phyloP scores from a whole-genome alignment of 2,888 invertebrate species.

The Crioceris asparagi region DNA sequence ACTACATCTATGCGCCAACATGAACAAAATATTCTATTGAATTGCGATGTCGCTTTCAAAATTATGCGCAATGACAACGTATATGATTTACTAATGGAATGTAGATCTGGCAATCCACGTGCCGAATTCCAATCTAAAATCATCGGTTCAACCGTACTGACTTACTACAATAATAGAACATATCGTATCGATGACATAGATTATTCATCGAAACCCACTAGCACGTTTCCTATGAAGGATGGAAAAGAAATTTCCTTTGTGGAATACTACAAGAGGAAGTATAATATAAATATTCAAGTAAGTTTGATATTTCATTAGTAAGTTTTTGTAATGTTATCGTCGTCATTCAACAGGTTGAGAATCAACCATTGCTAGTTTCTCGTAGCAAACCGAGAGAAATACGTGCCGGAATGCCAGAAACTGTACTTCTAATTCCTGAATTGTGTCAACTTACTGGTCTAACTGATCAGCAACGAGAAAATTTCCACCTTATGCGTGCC shows the following conservation, averaged over 20 bases:
- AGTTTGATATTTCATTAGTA: background rate
- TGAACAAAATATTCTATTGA: slow-evolving; percentile 64
- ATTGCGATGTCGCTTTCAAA: slow-evolving; percentile 72
- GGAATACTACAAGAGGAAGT: slow-evolving; percentile 45
- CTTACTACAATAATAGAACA: slow-evolving; percentile 66
- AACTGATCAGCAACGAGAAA: slow-evolving; percentile 42
- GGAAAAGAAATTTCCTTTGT: slow-evolving; percentile 45
- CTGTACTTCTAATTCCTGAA: slow-evolving; percentile 72
- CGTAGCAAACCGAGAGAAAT: slow-evolving; percentile 59
- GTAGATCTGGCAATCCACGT: slow-evolving; percentile 30
- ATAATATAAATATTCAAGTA: slow-evolving; percentile 50
- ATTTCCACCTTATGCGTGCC: slow-evolving; percentile 54
- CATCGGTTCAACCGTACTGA: slow-evolving; percentile 55
- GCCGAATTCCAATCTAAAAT: slow-evolving; percentile 38
- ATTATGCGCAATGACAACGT: slow-evolving; percentile 70
- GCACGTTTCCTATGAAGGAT: slow-evolving; percentile 49
- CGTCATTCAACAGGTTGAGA: slow-evolving; percentile 12
- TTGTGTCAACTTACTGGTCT: slow-evolving; percentile 76
- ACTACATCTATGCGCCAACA: slow-evolving; percentile 77
- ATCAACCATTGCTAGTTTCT: slow-evolving; percentile 74
- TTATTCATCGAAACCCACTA: slow-evolving; percentile 46
- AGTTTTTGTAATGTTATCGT: too few species aligned
- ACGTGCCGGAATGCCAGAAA: slow-evolving; percentile 55
- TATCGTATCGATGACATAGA: slow-evolving; percentile 67
- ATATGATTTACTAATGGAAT: slow-evolving; percentile 49